phyloP scores from a whole-genome alignment of 2,113 vertebrate genomes.

The Irena cyanogastra region DNA sequence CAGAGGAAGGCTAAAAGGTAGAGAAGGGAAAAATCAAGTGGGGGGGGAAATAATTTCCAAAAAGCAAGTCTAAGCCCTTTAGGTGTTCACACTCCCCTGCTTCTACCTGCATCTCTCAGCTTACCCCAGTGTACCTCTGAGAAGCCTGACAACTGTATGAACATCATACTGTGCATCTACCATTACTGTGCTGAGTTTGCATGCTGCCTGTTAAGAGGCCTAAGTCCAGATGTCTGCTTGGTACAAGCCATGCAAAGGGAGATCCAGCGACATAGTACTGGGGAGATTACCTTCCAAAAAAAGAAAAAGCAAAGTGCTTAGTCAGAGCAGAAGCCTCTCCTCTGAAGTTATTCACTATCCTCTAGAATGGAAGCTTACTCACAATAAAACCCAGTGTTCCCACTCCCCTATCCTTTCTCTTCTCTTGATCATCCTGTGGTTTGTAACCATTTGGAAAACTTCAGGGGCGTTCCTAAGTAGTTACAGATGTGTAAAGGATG shows the following conservation, averaged over 20 bases:
- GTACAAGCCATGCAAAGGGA: neutral
- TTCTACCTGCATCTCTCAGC: neutral
- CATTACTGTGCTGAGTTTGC: neutral
- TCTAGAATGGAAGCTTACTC: neutral
- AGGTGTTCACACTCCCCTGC: neutral
- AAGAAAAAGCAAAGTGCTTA: neutral
- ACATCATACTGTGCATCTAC: neutral
- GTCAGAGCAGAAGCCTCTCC: neutral
- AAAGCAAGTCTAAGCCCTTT: neutral
- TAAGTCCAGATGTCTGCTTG: neutral
- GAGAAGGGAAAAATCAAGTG: neutral
- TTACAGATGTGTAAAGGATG: constrained; percentile 48
- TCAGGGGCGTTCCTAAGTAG: constrained; percentile 13
- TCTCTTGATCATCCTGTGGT: neutral
- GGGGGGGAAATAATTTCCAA: neutral
- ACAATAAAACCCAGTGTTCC: neutral
- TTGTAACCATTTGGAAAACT: constrained; percentile 12
- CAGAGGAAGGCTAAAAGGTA: neutral
- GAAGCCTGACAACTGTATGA: neutral
- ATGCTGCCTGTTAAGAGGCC: neutral
- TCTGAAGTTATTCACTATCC: neutral
- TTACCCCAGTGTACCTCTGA: neutral
- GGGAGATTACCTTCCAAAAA: neutral
- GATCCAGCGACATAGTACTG: neutral
- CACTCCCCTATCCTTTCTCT: neutral